Percentiles rank a stretch among this genome's conserved stretches.
Conservation (phyloP, 2,113 vertebrate species). For the Monarcha castaneiventris region DNA sequence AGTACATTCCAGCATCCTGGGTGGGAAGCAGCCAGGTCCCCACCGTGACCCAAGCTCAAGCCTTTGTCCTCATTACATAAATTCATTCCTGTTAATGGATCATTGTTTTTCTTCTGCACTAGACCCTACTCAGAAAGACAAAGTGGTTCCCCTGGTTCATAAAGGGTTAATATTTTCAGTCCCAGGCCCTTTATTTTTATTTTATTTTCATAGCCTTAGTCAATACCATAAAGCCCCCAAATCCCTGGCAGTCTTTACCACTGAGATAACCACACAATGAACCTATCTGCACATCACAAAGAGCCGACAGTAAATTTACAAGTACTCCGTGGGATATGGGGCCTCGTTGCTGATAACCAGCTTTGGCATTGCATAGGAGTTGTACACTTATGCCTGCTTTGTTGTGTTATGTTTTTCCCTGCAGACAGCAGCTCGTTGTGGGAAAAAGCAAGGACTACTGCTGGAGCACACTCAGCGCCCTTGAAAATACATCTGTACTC, state of each 20-base stretch:
- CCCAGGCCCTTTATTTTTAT: neutral
- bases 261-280: neutral
- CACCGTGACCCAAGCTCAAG: fast-evolving
- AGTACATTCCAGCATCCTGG: fast-evolving
- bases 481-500: neutral
- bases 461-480: neutral
- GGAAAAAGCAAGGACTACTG: neutral
- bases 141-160: neutral
- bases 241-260: neutral
- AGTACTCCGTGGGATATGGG: neutral
- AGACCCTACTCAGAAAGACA: neutral
- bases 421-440: neutral
- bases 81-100: neutral
- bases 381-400: neutral
- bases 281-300: conserved; percentile 4
- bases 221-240: neutral
- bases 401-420: neutral
- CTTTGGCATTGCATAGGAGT: neutral
- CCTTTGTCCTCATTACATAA: fast-evolving
- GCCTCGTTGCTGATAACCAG: neutral
- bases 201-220: neutral
- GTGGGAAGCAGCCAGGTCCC: neutral
- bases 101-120: neutral
- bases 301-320: neutral
- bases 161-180: neutral